Conservation (phyloP, 2,797 vertebrate genomes). For the Myioborus miniatus region DNA sequence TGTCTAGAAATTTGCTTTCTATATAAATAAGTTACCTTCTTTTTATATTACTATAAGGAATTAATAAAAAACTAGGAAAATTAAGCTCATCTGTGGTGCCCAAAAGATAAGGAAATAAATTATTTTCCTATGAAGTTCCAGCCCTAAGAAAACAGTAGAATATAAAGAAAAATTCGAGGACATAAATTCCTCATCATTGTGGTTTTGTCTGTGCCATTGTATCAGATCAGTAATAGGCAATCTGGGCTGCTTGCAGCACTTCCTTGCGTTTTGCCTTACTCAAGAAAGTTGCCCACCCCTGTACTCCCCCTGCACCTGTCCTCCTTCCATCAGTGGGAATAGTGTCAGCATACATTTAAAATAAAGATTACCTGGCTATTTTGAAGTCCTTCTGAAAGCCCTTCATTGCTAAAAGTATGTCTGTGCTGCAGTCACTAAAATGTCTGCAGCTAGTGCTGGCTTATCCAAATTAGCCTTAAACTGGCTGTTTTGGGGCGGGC, state of each 20-base stretch:
- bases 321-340: neutral
- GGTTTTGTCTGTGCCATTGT: neutral
- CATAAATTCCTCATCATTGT: neutral
- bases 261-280: neutral
- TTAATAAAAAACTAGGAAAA: neutral
- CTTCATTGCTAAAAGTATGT: neutral
- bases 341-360: neutral
- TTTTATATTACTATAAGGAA: neutral
- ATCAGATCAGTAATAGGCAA: neutral
- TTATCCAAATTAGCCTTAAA: constrained; percentile 33
- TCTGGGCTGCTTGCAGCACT: neutral
- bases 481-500: neutral
- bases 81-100: neutral
- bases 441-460: neutral
- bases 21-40: neutral
- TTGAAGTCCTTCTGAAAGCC: neutral
- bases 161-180: neutral
- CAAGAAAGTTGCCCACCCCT: accelerated
- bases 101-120: neutral
- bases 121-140: neutral
- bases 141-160: neutral
- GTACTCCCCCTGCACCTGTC: neutral
- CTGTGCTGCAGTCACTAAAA: neutral
- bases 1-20: neutral
- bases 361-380: neutral